These are phyloP conservation scores for Fulica atra DNA, from an alignment of 2,113 vertebrate genomes.

Conservation along the genomic window DNA sequence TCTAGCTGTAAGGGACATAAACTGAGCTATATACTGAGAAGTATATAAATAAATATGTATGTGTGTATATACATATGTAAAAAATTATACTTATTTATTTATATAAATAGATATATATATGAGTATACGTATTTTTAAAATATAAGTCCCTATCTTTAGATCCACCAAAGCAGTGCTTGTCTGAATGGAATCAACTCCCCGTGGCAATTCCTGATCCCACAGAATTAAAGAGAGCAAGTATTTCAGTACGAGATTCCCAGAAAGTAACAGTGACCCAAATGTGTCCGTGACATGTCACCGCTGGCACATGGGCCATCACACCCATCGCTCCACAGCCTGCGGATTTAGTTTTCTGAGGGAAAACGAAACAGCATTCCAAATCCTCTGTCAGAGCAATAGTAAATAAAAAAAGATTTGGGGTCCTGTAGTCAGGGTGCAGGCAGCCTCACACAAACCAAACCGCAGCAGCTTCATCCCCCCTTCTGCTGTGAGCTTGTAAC, in stretches of 20 bases:
- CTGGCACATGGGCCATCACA: background rate
- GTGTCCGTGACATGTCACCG: accelerated
- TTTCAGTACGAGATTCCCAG: background rate
- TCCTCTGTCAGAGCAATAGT: too few species aligned
- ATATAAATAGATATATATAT: too few species aligned
- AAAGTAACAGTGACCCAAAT: background rate
- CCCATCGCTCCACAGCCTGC: conserved; percentile 16
- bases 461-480: accelerated
- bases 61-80: too few species aligned
- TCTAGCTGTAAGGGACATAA: too few species aligned
- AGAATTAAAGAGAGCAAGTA: conserved; percentile 25
- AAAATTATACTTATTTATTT: too few species aligned
- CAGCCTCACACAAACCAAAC: background rate
- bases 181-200: background rate
- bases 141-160: background rate
- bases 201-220: background rate
- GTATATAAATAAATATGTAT: background rate
- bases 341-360: background rate
- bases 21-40: background rate
- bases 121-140: background rate
- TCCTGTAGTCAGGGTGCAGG: background rate
- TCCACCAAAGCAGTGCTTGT: background rate
- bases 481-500: background rate
- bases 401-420: background rate
- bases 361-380: too few species aligned